Conservation (phyloP, 2,113 vertebrate genomes). For the Vidua macroura region DNA sequence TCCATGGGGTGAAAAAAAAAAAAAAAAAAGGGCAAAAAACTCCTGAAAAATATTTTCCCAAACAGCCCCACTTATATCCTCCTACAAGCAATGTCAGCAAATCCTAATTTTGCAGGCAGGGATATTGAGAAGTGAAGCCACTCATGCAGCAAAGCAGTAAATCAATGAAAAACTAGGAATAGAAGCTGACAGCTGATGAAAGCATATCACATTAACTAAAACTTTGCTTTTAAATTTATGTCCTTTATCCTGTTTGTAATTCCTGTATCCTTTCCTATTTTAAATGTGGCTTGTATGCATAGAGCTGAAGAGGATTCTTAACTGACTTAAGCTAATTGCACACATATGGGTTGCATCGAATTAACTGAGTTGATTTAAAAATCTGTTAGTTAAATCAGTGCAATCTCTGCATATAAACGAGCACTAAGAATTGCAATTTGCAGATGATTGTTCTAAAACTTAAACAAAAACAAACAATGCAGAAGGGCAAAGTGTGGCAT, state of each 20-base stretch:
- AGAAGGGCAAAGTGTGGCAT: background rate
- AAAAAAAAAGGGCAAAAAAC: background rate
- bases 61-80: background rate
- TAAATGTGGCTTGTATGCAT: constrained; percentile 2
- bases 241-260: constrained; percentile 6
- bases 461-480: background rate
- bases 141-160: background rate
- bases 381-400: constrained; percentile 33
- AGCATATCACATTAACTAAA: background rate
- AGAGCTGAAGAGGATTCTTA: constrained; percentile 29
- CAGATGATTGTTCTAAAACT: background rate
- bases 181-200: background rate
- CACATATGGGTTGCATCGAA: constrained; percentile 38
- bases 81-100: background rate
- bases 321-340: constrained; percentile 53
- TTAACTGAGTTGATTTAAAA: constrained; percentile 49
- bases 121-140: background rate
- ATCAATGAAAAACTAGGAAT: constrained; percentile 15
- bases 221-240: constrained; percentile 27
- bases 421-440: constrained; percentile 7
- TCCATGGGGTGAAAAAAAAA: background rate
- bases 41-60: background rate
- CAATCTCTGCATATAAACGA: constrained; percentile 35
- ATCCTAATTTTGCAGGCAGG: constrained; percentile 2
- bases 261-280: background rate